These are phyloP conservation scores for Palythoa grandiflora DNA, from an alignment of 92 coral and sea anemone species.

Conservation along the genomic window DNA sequence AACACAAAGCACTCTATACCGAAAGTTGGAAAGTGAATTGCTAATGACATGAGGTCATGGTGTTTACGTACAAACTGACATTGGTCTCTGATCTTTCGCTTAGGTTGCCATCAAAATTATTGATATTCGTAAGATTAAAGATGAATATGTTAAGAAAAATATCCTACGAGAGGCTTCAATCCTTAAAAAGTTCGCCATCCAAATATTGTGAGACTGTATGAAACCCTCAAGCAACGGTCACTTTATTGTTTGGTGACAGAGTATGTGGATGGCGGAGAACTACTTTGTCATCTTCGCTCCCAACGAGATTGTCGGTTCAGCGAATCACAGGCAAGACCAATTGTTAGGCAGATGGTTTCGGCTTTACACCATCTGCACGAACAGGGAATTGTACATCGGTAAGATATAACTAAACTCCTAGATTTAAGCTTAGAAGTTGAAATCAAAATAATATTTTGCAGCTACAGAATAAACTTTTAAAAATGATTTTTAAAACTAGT, in stretches of 20 bases:
- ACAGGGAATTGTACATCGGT: conserved; percentile 95
- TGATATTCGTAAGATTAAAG: conserved; percentile 86
- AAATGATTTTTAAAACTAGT: too few relatives aligned
- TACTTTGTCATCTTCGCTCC: conserved; percentile 73
- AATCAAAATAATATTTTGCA: background rate
- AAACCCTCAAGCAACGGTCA: conserved; percentile 82
- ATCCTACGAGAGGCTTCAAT: conserved; percentile 88
- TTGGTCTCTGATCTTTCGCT: conserved; percentile 22
- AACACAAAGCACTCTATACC: conserved; percentile 36
- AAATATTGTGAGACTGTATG: conserved; percentile 87
- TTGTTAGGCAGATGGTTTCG: conserved; percentile 91
- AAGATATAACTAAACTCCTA: conserved; percentile 16
- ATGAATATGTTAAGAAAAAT: conserved; percentile 78
- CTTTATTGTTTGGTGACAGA: conserved; percentile 87
- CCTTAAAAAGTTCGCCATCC: conserved; percentile 87
- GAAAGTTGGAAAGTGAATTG: conserved; percentile 35
- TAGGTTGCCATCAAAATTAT: conserved; percentile 97
- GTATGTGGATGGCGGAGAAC: conserved; percentile 95
- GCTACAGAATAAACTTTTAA: background rate
- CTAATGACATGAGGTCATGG: conserved; percentile 39
- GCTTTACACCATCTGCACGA: conserved; percentile 93
- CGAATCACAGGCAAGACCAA: conserved; percentile 92
- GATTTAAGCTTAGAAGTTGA: background rate
- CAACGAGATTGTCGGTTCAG: conserved; percentile 82
- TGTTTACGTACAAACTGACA: background rate